phyloP scores from a whole-genome alignment of 2,888 invertebrate species.

The Drymonia ruficornis region DNA sequence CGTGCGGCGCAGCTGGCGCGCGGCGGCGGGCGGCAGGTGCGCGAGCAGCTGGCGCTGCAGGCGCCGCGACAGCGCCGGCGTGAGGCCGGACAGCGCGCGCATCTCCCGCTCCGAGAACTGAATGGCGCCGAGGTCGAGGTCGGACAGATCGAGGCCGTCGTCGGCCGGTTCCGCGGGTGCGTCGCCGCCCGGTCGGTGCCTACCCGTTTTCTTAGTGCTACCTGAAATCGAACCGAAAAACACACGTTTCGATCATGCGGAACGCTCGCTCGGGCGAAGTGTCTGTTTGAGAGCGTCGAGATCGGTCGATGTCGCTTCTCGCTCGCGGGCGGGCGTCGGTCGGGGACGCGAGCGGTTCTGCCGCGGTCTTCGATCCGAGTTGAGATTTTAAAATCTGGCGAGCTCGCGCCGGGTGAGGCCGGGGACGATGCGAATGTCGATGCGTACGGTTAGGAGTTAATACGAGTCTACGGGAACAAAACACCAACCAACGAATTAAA shows the following conservation, averaged over 20 bases:
- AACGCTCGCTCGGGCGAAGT: conserved; percentile 77
- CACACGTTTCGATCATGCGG: conserved; percentile 84
- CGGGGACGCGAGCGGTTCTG: conserved; percentile 24
- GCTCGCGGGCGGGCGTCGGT: conserved; percentile 24
- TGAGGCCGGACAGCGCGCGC: conserved; percentile 87
- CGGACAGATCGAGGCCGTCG: conserved; percentile 81
- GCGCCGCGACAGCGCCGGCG: conserved; percentile 88
- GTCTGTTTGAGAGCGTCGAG: conserved; percentile 67
- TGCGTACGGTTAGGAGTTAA: conserved; percentile 75
- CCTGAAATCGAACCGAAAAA: conserved; percentile 82
- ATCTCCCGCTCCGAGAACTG: conserved; percentile 89
- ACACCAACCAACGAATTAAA: conserved; percentile 64
- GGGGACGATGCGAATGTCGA: conserved; percentile 53
- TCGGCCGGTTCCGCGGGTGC: conserved; percentile 50
- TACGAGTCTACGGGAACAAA: conserved; percentile 62
- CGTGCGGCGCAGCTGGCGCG: conserved; percentile 87
- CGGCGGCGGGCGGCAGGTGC: conserved; percentile 89
- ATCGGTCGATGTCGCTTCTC: conserved; percentile 24
- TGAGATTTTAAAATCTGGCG: conserved; percentile 7
- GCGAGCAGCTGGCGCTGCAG: conserved; percentile 89
- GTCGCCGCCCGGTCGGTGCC: conserved; percentile 56
- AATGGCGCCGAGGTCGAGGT: conserved; percentile 88
- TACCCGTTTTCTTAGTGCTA: conserved; percentile 74
- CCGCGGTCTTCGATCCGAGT: conserved; percentile 7
- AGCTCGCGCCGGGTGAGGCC: conserved; percentile 16